phyloP scores from a whole-genome alignment of 2,888 invertebrate genomes.

The Callinectes sapidus region DNA sequence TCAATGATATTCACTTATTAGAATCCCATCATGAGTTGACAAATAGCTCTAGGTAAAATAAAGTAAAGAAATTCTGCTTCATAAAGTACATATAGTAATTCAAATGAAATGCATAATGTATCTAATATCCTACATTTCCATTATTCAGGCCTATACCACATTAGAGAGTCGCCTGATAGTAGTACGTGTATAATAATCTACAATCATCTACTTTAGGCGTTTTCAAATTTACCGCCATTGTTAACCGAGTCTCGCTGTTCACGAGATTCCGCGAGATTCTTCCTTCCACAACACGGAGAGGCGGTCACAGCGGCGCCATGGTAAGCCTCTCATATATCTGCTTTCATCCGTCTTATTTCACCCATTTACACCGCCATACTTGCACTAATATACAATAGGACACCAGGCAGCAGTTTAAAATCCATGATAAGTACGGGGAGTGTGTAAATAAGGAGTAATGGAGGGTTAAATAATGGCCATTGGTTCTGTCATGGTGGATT shows the following conservation, averaged over 20 bases:
- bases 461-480: not conserved
- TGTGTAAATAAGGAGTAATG: not conserved
- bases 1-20: too few relatives aligned
- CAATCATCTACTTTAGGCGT: not conserved
- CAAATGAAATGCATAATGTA: too few relatives aligned
- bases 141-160: too few relatives aligned
- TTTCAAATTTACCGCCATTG: not conserved
- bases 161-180: too few relatives aligned
- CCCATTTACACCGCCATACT: not conserved
- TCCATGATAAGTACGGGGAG: not conserved
- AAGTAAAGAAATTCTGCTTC: too few relatives aligned
- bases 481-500: not conserved
- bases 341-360: not conserved
- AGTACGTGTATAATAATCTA: not conserved
- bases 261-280: conserved; percentile 41
- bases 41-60: too few relatives aligned
- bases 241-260: not conserved
- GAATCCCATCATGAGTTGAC: too few relatives aligned
- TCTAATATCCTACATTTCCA: too few relatives aligned
- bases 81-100: too few relatives aligned
- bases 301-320: not conserved
- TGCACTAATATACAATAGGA: not conserved
- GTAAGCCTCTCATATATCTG: not conserved
- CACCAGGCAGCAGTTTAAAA: not conserved
- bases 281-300: not conserved